Base-by-base conservation (phyloP, 2,797 vertebrate species). In the Lepidocolaptes lacrymiger region DNA sequence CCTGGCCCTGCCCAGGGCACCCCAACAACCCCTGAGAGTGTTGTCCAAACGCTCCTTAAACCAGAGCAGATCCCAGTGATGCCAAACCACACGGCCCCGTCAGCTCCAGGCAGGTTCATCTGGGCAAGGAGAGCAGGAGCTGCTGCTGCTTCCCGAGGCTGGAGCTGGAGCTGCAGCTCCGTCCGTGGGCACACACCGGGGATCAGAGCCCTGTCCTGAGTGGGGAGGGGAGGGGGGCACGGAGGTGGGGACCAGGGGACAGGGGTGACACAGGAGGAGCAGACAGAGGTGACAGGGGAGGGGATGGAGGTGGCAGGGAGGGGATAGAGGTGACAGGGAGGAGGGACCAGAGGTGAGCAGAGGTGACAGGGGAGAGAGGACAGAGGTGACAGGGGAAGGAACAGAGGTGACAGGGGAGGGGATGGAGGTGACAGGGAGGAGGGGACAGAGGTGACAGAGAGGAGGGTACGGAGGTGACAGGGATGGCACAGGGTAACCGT, bases 131-230 rank as follows among this genome's bases (percentile, higher is more conserved):
- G n/a, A 44, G 37, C 54, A 2, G 54, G 34, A 54, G 62, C 54
- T 27, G 46, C 16, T 49, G 51, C 51, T 52, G 51, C 51, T 52
- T 52, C 10, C 34, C 74, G 21, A 6, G 6, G 41, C 44, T 61
- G 7, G 10, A 3, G 24, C 4, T 12, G 88, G 55, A 24, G 75
- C 59, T 30, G 28, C 66, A 21, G 11, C 66, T n/a, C 69, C 9
- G 0, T 16, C 51, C 2, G 0, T 0, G 44, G 23, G 22, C 43
- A 0, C 30, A 6, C 8, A 2, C 54, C 2, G 14, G 0, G 0
- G 55, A 36, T 4, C 22, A 14, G 55, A 69, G 62, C 26, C 34
- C 66, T 7, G 27, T 24, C 32, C 52, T 30, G 76, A 19, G 27
- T 3, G 52, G 27, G 37, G 51, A 49, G 28, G 49, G 4, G n/a